A percentile compares a stretch with the other conserved stretches of the same genome.
These are phyloP conservation scores for Echeneis naucrates DNA, from an alignment of 2,797 vertebrate genomes.

Conservation along the genomic window DNA sequence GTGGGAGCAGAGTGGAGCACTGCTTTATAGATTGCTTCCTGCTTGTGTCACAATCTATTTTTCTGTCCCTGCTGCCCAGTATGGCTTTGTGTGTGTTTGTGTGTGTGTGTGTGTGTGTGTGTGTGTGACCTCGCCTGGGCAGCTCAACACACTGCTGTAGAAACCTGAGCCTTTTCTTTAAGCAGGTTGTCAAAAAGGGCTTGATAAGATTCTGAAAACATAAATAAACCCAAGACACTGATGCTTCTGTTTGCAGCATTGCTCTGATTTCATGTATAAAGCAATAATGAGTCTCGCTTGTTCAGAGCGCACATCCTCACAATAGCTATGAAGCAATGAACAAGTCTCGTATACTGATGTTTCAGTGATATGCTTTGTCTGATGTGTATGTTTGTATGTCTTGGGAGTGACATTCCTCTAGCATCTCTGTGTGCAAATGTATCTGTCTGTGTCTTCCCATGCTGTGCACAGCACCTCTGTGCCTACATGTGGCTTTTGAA, in stretches of 20 bases:
- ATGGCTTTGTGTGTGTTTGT: too few relatives aligned
- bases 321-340: conserved; percentile 3
- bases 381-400: not conserved
- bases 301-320: conserved; percentile 18
- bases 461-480: conserved; percentile 58
- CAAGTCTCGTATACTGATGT: conserved; percentile 2
- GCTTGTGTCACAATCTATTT: conserved; percentile 65
- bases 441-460: conserved; percentile 48
- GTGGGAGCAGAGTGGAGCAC: conserved; percentile 45
- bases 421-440: conserved; percentile 20
- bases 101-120: conserved; percentile 15
- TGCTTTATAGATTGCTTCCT: conserved; percentile 66
- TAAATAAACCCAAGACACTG: conserved; percentile 3
- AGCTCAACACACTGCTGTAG: conserved; percentile 15
- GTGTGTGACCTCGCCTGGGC: conserved; percentile 10
- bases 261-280: not conserved
- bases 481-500: conserved; percentile 75
- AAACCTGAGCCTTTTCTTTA: conserved; percentile 26
- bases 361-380: conserved; percentile 11
- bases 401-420: conserved; percentile 32
- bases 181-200: not conserved
- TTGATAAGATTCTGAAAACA: conserved; percentile 30
- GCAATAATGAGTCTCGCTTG: conserved; percentile 26
- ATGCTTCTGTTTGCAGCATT: conserved; percentile 12
- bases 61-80: conserved; percentile 24